Evolutionary conservation across 2,113 vertebrate species (phyloP).

Genomic region (Solenodon paradoxus): DNA sequence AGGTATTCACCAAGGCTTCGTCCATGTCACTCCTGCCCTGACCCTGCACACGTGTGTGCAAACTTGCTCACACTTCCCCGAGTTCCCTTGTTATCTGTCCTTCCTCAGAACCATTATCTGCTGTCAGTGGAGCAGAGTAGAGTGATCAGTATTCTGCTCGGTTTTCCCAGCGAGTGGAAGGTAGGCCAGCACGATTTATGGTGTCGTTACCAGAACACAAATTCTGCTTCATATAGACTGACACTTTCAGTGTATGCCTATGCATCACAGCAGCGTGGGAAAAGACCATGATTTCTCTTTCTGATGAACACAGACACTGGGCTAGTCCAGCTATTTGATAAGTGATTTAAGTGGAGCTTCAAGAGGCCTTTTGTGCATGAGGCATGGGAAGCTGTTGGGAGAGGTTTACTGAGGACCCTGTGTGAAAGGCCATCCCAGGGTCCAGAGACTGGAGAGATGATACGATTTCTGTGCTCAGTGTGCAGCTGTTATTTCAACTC

Average conservation of each 20-base stretch:
- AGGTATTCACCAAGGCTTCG: not conserved
- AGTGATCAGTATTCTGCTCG: no score
- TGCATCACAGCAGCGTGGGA: not conserved
- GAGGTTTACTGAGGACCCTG: fast-evolving
- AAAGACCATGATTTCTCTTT: not conserved
- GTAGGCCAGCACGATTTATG: slow-evolving; percentile 32
- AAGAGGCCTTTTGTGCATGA: not conserved
- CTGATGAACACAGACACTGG: not conserved
- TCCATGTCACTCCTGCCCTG: fast-evolving
- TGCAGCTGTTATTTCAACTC: not conserved
- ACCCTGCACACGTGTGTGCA: not conserved
- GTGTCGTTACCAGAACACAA: slow-evolving; percentile 25
- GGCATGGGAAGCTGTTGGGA: not conserved
- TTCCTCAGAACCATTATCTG: not conserved
- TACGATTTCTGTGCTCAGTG: not conserved
- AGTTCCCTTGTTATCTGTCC: not conserved
- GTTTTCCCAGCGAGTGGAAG: not conserved
- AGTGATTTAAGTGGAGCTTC: not conserved
- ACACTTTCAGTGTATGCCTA: not conserved
- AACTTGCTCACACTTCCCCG: fast-evolving
- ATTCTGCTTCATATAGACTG: slow-evolving; percentile 29
- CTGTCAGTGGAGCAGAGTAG: not conserved
- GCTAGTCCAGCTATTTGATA: not conserved
- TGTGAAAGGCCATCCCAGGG: fast-evolving
- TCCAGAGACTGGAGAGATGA: not conserved